Conservation (phyloP, 30 jellyfish, hydroid and myxozoan species). For the Haliclystus octoradiatus region DNA sequence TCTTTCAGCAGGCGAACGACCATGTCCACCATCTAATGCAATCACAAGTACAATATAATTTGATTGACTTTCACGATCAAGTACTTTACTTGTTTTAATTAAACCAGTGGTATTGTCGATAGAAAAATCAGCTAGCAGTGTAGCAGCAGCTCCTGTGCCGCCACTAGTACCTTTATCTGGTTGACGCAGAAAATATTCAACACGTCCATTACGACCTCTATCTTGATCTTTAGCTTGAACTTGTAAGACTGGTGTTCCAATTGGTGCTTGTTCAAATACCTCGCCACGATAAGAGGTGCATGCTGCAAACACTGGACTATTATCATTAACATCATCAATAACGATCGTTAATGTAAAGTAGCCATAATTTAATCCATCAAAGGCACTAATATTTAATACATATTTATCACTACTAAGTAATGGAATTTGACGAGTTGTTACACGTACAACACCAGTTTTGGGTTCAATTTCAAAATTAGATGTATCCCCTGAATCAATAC, state of each 20-base stretch:
- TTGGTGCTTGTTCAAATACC: conserved; percentile 32
- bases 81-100: conserved; percentile 40
- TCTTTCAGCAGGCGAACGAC: conserved; percentile 80
- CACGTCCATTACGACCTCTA: conserved; percentile 39
- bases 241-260: conserved; percentile 35
- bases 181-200: conserved; percentile 35
- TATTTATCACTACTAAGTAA: conserved; percentile 2
- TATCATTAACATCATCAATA: conserved; percentile 46
- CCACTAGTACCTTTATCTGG: neutral
- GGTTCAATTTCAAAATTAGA: conserved; percentile 22
- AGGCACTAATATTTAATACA: conserved; percentile 34
- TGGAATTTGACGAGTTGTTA: conserved; percentile 1
- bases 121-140: conserved; percentile 33
- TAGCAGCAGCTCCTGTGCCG: conserved; percentile 11
- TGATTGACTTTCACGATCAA: conserved; percentile 71
- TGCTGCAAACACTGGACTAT: conserved; percentile 27
- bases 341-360: conserved; percentile 25
- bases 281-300: conserved; percentile 24
- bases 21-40: conserved; percentile 95
- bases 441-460: conserved; percentile 37
- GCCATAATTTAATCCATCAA: conserved; percentile 48
- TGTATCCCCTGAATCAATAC: conserved; percentile 18
- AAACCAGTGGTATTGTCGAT: conserved; percentile 54
- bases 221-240: conserved; percentile 48
- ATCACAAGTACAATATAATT: conserved; percentile 64